A percentile compares a stretch with the other conserved stretches of the same genome.
phyloP scores from a whole-genome alignment of 2,113 vertebrate genomes.

The Petrocephalus zakoni region DNA sequence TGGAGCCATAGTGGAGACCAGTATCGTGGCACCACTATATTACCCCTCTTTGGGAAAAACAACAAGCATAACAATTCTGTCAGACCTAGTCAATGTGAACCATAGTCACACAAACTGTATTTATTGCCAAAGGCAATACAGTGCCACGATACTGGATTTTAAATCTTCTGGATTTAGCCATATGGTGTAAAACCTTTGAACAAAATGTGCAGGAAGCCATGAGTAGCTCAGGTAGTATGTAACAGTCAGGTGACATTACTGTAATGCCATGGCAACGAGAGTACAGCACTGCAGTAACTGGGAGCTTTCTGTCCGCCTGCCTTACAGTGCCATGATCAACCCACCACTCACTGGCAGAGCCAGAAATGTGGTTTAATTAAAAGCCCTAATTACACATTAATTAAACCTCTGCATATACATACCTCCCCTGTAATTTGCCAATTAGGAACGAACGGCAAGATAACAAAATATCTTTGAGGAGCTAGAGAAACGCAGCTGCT shows the following conservation, averaged over 20 bases:
- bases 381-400: constrained; percentile 1
- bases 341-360: neutral
- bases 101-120: neutral
- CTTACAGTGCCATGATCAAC: neutral
- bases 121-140: neutral
- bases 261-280: neutral
- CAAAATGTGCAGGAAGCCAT: neutral
- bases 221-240: neutral
- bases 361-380: neutral
- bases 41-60: neutral
- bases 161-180: neutral
- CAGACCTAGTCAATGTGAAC: neutral
- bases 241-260: neutral
- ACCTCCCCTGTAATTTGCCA: neutral
- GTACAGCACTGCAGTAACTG: neutral
- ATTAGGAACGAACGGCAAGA: constrained; percentile 4
- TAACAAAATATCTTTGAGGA: constrained; percentile 12
- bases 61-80: neutral
- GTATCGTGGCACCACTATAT: neutral
- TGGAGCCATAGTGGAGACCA: neutral
- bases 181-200: neutral
- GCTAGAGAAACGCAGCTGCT: neutral
- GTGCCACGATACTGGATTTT: neutral
- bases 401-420: neutral
- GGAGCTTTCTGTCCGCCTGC: neutral